Evolutionary conservation across 2,113 vertebrate species (phyloP).

Genomic region (Cebus imitator): DNA sequence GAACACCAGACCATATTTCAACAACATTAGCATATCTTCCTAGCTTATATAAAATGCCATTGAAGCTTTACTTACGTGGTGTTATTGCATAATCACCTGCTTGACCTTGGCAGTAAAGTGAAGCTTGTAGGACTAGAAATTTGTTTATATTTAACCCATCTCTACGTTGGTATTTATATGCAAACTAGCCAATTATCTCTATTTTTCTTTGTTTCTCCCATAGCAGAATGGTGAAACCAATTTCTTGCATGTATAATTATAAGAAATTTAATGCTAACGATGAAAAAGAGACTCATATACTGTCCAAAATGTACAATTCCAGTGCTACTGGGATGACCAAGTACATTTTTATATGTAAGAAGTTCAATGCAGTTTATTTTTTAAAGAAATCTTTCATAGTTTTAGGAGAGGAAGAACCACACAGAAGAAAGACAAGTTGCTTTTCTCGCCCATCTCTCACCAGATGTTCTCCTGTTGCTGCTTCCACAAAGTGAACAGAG

Average conservation of each 20-base stretch:
- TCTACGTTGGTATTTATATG: conserved; percentile 9
- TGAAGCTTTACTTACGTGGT: conserved; percentile 7
- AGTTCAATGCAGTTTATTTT: neutral
- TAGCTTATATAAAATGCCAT: neutral
- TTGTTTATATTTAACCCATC: conserved; percentile 38
- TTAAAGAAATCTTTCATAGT: neutral
- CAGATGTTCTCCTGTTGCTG: conserved; percentile 43
- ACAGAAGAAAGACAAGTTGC: neutral
- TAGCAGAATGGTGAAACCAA: conserved; percentile 9
- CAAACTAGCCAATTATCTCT: conserved; percentile 38
- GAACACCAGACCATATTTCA: neutral
- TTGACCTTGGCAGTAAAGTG: neutral
- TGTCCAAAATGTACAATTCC: neutral
- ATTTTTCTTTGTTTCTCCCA: conserved; percentile 38
- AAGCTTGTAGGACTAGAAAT: neutral
- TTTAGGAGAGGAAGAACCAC: neutral
- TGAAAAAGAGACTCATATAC: neutral
- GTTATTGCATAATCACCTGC: conserved; percentile 32
- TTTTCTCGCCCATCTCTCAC: neutral
- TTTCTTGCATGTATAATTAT: conserved; percentile 39
- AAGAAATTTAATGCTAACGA: conserved; percentile 9
- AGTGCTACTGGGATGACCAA: neutral
- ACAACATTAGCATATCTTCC: neutral
- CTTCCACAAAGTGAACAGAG: conserved; percentile 19
- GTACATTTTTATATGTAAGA: conserved; percentile 14